Percentiles rank a stretch among this genome's conserved stretches.
Evolutionary conservation across 2,888 invertebrate species (phyloP).

Genomic region (Tachina lurida): DNA sequence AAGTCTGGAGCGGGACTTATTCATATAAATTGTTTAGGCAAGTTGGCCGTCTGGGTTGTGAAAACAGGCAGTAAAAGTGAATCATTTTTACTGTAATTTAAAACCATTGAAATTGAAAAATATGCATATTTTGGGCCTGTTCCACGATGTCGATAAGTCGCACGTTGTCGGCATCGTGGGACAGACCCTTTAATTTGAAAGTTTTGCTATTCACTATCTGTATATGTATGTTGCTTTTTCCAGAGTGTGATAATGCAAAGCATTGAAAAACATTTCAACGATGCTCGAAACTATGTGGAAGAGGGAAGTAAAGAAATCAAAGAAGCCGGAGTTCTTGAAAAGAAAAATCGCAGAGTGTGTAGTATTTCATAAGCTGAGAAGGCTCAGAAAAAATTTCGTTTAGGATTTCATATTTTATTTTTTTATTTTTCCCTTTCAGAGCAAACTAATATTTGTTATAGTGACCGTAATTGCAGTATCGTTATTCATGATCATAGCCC

Average conservation of each 20-base stretch:
- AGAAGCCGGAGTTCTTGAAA: slow-evolving; percentile 74
- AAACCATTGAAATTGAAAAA: no score
- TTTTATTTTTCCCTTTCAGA: slow-evolving; percentile 63
- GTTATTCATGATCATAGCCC: slow-evolving; percentile 54
- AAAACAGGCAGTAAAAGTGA: no score
- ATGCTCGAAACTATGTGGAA: slow-evolving; percentile 65
- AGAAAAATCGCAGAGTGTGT: slow-evolving; percentile 76
- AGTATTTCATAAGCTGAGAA: slow-evolving; percentile 31
- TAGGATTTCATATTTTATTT: not conserved
- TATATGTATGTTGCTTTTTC: slow-evolving; percentile 1
- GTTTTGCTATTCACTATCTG: not conserved
- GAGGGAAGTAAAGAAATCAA: slow-evolving; percentile 64
- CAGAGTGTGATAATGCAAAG: slow-evolving; percentile 59
- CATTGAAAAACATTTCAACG: slow-evolving; percentile 67
- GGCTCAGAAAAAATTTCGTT: not conserved
- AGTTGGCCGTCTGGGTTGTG: no score
- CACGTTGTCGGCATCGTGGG: no score
- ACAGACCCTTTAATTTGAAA: no score
- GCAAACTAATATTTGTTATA: slow-evolving; percentile 58
- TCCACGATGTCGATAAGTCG: no score
- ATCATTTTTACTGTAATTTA: no score
- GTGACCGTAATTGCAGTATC: slow-evolving; percentile 50
- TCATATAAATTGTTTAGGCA: no score
- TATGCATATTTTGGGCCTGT: no score
- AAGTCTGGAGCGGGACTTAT: no score